Evolutionary conservation across 1,140 invertebrate genomes (phyloP).

Genomic region (Reticulitermes speratus): DNA sequence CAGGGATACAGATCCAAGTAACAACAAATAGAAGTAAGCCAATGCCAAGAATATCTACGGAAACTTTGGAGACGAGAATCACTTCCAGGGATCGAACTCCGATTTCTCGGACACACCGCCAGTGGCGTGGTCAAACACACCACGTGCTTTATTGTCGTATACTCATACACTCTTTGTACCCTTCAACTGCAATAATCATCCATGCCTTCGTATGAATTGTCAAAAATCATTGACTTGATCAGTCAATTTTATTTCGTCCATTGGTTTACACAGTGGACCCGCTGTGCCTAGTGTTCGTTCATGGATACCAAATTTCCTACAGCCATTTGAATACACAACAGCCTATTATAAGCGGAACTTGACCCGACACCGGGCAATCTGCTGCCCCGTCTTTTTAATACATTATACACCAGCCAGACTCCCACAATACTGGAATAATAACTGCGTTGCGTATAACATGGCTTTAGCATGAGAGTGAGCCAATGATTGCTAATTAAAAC

Average conservation of each 20-base stretch:
- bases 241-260: constrained; percentile 1
- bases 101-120: too few relatives aligned
- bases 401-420: background rate
- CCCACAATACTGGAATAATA: background rate
- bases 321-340: constrained; percentile 14
- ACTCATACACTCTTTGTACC: too few relatives aligned
- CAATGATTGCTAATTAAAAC: constrained; percentile 31
- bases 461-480: background rate
- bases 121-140: too few relatives aligned
- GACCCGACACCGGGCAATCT: background rate
- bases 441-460: background rate
- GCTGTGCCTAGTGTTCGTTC: background rate
- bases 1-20: too few relatives aligned
- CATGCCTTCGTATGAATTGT: background rate
- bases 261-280: background rate
- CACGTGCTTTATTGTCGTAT: too few relatives aligned
- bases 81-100: too few relatives aligned
- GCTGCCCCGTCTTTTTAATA: background rate
- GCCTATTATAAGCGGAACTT: background rate
- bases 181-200: too few relatives aligned
- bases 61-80: too few relatives aligned
- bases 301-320: constrained; percentile 14
- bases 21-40: too few relatives aligned
- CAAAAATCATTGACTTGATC: background rate
- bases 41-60: too few relatives aligned